Evolutionary conservation across 2,888 invertebrate species (phyloP), one percentile per base, ranked within the genome.

Genomic region (Cataglyphis rosenhaueri): DNA sequence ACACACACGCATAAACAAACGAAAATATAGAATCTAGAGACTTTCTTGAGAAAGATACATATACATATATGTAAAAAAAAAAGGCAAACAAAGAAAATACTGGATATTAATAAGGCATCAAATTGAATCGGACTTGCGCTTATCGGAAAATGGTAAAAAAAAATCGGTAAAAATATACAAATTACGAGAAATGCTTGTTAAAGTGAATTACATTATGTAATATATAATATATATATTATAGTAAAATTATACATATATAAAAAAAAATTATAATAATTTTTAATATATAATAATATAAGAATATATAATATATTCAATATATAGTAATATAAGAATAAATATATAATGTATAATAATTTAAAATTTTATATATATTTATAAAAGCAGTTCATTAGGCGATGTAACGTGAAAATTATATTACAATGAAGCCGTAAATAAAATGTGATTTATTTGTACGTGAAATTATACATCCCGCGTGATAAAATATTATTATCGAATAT

Each of bases 381-480:
- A 35, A 52, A 15, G 12, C 12, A 38, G 32, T 32, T 32, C 32
- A 6, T 32, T 38, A 15, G 9, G 6, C n/a, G n/a, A 6, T 25
- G 44, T 61, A 79, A 70, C 18, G 4, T 25, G 70, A 79, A 44
- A 79, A 70, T 79, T 79, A 25, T 25, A 3, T 70, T 70, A 35
- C n/a, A 10, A 64, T 18, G 25, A 44, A 41, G 29, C 32, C 21
- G 10, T 29, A 79, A 79, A 70, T 44, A 10, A 61, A 78, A 25
- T n/a, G 21, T 35, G 35, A 68, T 59, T 44, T 79, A 70, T 79
- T 59, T 79, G 18, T 68, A 70, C 25, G 44, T 18, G 15, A 57
- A 76, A 79, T 79, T 68, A 59, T 68, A 68, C 44, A 79, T 44
- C 25, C n/a, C 25, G 41, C 25, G 32, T n/a, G n/a, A 48, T 68